These are phyloP conservation scores for Apostichopus leukothele DNA, from an alignment of 53 echinoderm and acorn worm species.

Conservation along the genomic window DNA sequence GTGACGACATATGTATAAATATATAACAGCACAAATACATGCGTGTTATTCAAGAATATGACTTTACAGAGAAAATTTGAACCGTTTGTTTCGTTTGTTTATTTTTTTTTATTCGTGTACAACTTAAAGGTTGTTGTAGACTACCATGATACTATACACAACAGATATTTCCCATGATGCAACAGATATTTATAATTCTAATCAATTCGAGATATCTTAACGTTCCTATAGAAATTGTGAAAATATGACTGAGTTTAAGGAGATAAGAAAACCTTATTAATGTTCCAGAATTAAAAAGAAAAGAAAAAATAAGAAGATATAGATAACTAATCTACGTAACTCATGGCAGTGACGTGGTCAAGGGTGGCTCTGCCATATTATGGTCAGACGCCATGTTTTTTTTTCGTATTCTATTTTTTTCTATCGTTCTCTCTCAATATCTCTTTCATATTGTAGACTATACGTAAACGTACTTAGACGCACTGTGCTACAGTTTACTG, in stretches of 20 bases:
- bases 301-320: background rate
- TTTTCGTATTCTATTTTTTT: background rate
- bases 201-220: background rate
- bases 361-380: background rate
- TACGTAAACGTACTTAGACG: background rate
- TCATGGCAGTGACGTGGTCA: slow-evolving; percentile 34
- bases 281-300: background rate
- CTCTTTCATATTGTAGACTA: background rate
- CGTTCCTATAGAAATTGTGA: too few relatives aligned
- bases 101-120: too few relatives aligned
- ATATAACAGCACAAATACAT: too few relatives aligned
- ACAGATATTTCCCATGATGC: background rate
- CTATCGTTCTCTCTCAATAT: too few relatives aligned
- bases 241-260: too few relatives aligned
- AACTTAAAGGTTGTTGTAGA: background rate
- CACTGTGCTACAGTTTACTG: background rate
- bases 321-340: background rate
- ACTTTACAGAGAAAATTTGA: background rate
- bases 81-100: too few relatives aligned
- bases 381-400: slow-evolving; percentile 2
- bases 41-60: too few relatives aligned
- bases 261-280: background rate
- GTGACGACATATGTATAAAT: too few relatives aligned
- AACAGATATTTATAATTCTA: slow-evolving; percentile 3
- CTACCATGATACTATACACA: slow-evolving; percentile 9